Base-by-base conservation (phyloP, 2,888 invertebrate genomes). In the Dolichomitus sp. region DNA sequence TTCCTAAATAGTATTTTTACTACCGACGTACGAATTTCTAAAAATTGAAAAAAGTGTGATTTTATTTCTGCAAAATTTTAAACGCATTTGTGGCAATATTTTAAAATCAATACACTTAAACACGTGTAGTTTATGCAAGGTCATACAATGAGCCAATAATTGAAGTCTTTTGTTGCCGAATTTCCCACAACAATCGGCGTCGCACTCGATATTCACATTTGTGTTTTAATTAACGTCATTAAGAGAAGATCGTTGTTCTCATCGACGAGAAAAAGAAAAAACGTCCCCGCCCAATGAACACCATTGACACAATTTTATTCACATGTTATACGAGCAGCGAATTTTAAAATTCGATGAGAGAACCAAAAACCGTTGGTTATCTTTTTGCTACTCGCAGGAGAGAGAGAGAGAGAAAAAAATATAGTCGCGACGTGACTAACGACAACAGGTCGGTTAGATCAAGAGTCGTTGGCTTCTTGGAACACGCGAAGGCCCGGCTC, bases 221-320 rank as follows among this genome's bases (percentile, higher is more conserved):
- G 54, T 4, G 37, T 54, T 19, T 14, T 33, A 54, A 69, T 54
- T 40, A 52, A 54, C 52, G 52, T 59, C 59, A 59, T 59, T 59
- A 37, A 59, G 1, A 9, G 59, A 59, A 33, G 40, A 50, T 52
- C 9, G 52, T 54, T 42, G 14, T 40, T 54, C 40, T 23, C 54
- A n/a, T 68, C 17, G 17, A 37, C 9, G 59, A 33, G 19, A 59
- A 1, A 4, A 30, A 37, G 6, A 59, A 9, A 37, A 59, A 59
- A n/a, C 3, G n/a, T n/a, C 14, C 17, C 6, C 37, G 37, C 6
- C n/a, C 59, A n/a, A 37, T 33, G 59, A 59, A 30, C 33, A 23
- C 23, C 12, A 52, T 54, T 54, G 52, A 69, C 68, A 69, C 68
- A 27, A 40, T 69, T 69, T 40, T 37, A 33, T 52, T 68, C 33